A percentile compares a stretch with the other conserved stretches of the same genome.
phyloP scores from a whole-genome alignment of 2,888 invertebrate species.

The Apamea monoglypha region DNA sequence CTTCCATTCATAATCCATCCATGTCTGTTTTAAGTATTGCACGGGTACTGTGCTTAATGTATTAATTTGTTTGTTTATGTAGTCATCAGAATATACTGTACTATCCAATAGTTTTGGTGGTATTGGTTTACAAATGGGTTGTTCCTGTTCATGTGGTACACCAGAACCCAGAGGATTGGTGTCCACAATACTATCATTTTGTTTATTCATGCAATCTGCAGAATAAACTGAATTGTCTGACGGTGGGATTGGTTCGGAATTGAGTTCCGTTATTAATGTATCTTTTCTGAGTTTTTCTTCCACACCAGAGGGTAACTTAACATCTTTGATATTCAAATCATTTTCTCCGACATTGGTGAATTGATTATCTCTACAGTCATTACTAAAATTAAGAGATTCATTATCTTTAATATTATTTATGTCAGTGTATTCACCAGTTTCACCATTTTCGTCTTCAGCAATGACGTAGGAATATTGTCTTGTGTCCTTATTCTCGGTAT shows the following conservation, averaged over 20 bases:
- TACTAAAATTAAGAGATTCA: neutral
- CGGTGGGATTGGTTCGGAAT: neutral
- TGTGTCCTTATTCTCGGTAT: neutral
- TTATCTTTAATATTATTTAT: neutral
- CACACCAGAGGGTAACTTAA: neutral
- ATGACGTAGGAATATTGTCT: too few relatives aligned
- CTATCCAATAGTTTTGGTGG: neutral
- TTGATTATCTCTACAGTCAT: conserved; percentile 2
- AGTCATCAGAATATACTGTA: conserved; percentile 1
- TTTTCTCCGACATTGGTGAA: neutral
- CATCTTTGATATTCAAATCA: neutral
- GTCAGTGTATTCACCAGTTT: neutral
- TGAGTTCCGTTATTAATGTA: neutral
- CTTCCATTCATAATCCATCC: conserved; percentile 80
- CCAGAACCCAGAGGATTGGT: too few relatives aligned
- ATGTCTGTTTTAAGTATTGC: conserved; percentile 75
- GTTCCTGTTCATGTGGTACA: neutral
- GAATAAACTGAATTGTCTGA: neutral
- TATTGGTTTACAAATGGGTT: neutral
- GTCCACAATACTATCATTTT: neutral
- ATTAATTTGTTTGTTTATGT: conserved; percentile 40
- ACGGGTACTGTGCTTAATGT: conserved; percentile 70
- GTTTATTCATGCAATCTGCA: neutral
- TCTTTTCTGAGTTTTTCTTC: neutral
- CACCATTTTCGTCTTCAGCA: neutral